Base-by-base conservation (phyloP, 2,888 invertebrate genomes). In the Drosophila borealis region DNA sequence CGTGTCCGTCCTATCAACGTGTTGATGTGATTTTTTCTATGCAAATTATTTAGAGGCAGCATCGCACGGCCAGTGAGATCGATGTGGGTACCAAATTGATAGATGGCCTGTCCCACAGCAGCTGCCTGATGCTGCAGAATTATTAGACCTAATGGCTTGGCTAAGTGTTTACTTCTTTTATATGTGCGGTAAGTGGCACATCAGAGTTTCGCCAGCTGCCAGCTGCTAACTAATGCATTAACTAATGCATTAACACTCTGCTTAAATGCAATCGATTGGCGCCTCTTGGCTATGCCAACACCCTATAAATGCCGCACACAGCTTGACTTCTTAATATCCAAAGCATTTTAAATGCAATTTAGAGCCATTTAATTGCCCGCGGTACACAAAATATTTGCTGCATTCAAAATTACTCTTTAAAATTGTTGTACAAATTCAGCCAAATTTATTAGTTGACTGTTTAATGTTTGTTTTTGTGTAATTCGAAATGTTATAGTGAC, bases 21-120 rank as follows among this genome's bases (percentile, higher is more conserved):
- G 89, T 86, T 86, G 89, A 80, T 86, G 83, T 84, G 83, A 88
- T 84, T 84, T 62, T 55, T 71, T 65, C 54, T 45, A 65, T 37
- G 61, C 61, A 78, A 75, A 78, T 75, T 61, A 69, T 64, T 59
- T 41, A 34, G 25, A 10, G 44, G 8, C n/a, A 13, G 29, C 17
- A 17, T 17, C 17, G 17, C 17, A 17, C 17, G 51, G 21, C 17
- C 8, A 29, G 49, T 21, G 51, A 70, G 70, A 70, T 70, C 63
- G 70, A 70, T 70, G 70, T 70, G 51, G 70, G 62, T 48, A 42
- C 51, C 48, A 70, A 60, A 74, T 78, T 76, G 76, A 78, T 74
- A 74, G 70, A 74, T 74, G 51, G 56, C 8, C 39, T 65, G 21
- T 39, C 25, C 48, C 14, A 25, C 33, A 50, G 54, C 75, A 75